Evolutionary conservation across 2,888 invertebrate species (phyloP), one percentile per base, ranked within the genome.

Genomic region (Acanthacorydalis orientalis): DNA sequence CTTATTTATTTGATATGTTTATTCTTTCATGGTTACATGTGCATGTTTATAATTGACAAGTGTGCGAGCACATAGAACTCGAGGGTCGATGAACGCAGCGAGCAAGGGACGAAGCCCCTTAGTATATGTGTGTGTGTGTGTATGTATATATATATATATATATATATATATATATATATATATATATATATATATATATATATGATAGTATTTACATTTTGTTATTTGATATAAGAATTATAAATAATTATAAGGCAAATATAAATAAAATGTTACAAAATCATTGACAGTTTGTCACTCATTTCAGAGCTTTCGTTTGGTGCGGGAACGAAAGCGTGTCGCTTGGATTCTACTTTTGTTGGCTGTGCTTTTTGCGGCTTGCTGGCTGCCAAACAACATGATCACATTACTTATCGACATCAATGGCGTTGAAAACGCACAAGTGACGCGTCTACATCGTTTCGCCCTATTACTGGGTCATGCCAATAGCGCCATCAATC

Each of bases 381-480:
- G 85, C 64, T 86, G 85, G 85, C 67, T 85, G 41, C 85, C 85
- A 0, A 83, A 83, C 68, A 80, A 83, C 62, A 75, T 80, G 43
- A 65, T 81, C 23, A 75, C 73, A 57, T 68, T 83, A 12, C 65
- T 83, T 45, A 63, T 78, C 7, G 84, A 84, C 57, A 69, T 78
- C 11, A 71, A 70, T 4, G 56, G 55, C 15, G 56, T 61, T n/a
- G 56, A 65, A 57, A 52, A 59, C 57, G 55, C 35, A 7, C 11
- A 12, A 10, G n/a, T 42, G 23, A 11, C 12, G 7, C 8, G 23
- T 10, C 16, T 31, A 12, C 14, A 37, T 9, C 37, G 37, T 1
- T 84, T 83, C 59, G 75, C 81, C 8, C 65, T 84, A 32, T 68
- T 83, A 3, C 63, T 85, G 63, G 83, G 83, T 41, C 83, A 85